phyloP scores from a whole-genome alignment of 2,113 vertebrate genomes.

The Myanophis thanlyinensis region DNA sequence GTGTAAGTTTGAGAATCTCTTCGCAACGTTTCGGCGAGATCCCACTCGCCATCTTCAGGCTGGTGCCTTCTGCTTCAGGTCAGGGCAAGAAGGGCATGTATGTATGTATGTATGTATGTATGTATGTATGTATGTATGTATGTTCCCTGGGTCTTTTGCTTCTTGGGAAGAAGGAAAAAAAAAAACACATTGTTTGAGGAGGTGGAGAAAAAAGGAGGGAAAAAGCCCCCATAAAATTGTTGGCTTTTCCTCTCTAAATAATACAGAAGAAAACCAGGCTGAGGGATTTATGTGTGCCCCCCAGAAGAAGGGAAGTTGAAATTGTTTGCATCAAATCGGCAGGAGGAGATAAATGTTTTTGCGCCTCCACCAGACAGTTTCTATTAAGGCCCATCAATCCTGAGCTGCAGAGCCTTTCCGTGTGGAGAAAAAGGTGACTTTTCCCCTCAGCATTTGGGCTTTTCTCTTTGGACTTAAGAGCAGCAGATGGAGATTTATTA shows the following conservation, averaged over 20 bases:
- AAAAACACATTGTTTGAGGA: background rate
- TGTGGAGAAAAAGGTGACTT: background rate
- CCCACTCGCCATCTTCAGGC: too few species aligned
- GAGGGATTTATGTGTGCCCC: background rate
- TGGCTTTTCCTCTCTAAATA: background rate
- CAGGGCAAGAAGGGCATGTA: too few species aligned
- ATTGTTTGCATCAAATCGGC: background rate
- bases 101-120: too few species aligned
- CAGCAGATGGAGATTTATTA: background rate
- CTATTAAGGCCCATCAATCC: background rate
- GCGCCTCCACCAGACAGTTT: background rate
- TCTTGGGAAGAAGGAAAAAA: background rate
- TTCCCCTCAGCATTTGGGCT: background rate
- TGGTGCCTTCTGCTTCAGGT: too few species aligned
- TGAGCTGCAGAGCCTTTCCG: background rate
- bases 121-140: too few species aligned
- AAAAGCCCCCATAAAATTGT: background rate
- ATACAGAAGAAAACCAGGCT: background rate
- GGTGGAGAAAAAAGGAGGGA: background rate
- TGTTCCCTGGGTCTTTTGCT: background rate
- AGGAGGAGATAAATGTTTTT: background rate
- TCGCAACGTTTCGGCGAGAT: too few species aligned
- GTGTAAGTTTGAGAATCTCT: too few species aligned
- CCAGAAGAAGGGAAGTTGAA: background rate
- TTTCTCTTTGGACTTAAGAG: conserved; percentile 14